These are phyloP conservation scores for Blera fallax DNA, from an alignment of 2,888 invertebrate species.

Conservation along the genomic window DNA sequence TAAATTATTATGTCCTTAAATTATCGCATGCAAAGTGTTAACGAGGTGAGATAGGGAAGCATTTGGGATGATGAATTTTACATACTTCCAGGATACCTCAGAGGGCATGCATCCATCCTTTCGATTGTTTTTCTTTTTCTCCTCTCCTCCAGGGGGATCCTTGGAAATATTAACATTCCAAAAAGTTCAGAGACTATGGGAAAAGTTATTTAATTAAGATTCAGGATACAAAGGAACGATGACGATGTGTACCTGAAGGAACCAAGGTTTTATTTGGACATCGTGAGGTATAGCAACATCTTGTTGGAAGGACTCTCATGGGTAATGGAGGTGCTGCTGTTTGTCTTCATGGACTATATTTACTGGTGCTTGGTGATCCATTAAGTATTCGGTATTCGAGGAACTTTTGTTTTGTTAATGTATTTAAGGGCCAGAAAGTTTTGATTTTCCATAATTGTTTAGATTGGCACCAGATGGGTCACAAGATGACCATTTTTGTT, in stretches of 20 bases:
- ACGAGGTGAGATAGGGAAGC: constrained; percentile 24
- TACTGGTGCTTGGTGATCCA: not conserved
- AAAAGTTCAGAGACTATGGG: not conserved
- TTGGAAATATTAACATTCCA: not conserved
- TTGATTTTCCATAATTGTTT: not conserved
- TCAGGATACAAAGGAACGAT: not conserved
- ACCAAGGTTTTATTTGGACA: not conserved
- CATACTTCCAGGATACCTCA: not conserved
- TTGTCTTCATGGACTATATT: not conserved
- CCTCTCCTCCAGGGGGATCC: not conserved
- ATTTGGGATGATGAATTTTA: not conserved
- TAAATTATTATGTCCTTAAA: constrained; percentile 13
- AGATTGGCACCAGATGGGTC: not conserved
- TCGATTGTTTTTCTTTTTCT: not conserved
- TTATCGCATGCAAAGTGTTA: constrained; percentile 12
- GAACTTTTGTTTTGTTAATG: not conserved
- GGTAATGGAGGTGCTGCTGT: not conserved
- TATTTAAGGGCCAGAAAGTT: not conserved
- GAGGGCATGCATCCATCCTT: not conserved
- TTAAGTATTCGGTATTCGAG: not conserved
- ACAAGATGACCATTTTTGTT: not conserved
- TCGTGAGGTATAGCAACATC: not conserved
- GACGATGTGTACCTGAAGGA: not conserved
- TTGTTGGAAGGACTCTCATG: not conserved
- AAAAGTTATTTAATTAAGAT: constrained; percentile 8